Evolutionary conservation across 2,888 invertebrate genomes (phyloP), one percentile per base, ranked within the genome.

Genomic region (Alloscopus bannaensis): DNA sequence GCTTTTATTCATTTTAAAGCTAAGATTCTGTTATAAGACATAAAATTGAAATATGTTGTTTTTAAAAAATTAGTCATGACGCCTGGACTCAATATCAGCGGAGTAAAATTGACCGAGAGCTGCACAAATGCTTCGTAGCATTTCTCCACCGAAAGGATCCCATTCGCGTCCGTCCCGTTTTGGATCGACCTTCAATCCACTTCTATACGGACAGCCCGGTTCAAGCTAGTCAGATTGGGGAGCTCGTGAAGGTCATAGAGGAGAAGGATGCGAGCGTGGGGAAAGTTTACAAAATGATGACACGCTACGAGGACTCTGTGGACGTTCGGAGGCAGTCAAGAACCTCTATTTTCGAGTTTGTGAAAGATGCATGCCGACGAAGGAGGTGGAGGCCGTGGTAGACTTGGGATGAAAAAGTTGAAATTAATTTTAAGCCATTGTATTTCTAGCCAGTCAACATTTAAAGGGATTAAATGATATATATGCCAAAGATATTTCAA

Each of bases 51-150:
- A n/a, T 4, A 16, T 45, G 3, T 1, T 86, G 36, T 6, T 36
- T 36, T 45, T 45, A 16, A 45, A 11, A 36, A 36, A 36, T 45
- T 45, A 45, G n/a, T 45, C 4, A 45, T 18, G 55, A 55, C 11
- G 4, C 16, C 3, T n/a, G 18, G 13, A 22, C n/a, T 3, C 60
- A 71, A 8, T 83, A 90, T 3, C 64, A 84, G 16, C 16, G 22
- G 11, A 22, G 3, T 0, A 45, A 20, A 4, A 83, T 90, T 3
- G 68, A 83, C n/a, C 86, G 90, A 72, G 91, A 91, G 84, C 86
- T 90, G 3, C 88, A 88, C 78, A 91, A 91, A 87, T 64, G 62
- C 22, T 69, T 24, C 20, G 36, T 76, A 59, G 80, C 65, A 13
- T 70, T 70, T 50, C 28, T 72, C 16, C 24, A 64, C 20, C 18